Evolutionary conservation across 2,888 invertebrate genomes (phyloP), one percentile per base, ranked within the genome.

Genomic region (Oligia strigilis): DNA sequence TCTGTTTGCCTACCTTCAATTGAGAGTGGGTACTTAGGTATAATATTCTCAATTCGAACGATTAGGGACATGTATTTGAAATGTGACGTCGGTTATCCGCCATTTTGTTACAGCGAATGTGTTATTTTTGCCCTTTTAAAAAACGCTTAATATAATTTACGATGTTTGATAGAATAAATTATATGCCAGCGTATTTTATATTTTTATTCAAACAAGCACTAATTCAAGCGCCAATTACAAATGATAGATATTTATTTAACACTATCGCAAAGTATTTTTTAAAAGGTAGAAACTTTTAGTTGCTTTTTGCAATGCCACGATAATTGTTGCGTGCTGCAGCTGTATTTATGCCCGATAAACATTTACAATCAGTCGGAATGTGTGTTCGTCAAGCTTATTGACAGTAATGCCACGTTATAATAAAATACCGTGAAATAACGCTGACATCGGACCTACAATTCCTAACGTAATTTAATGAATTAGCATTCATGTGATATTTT

Each of bases 401-500:
- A 80, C 86, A 84, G 80, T 84, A 87, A 81, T 90, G 79, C 81
- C 65, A 49, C 52, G 76, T 78, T 81, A 78, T 79, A 89, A 83
- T 82, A 87, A 90, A 88, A 90, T 83, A 65, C 55, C 77, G 71
- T 82, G 69, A 70, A 70, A 80, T 80, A 87, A 87, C 36, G 75
- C 62, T 80, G 89, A 80, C 83, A 73, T 85, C 65, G 64, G 40
- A 72, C 79, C 88, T 79, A 77, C 83, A 82, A 83, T 79, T 83
- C 81, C 82, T 88, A 85, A 79, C 81, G 87, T 82, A 82, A 83
- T 83, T 85, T 85, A 86, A 89, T 89, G 88, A 86, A 89, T 90
- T 89, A 90, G 79, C 81, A 89, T 88, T 89, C 82, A 84, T 87
- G 81, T 85, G 84, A 84, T 85, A 89, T 88, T 89, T 90, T 71